A percentile compares a stretch with the other conserved stretches of the same genome.
Evolutionary conservation across 2,888 invertebrate species (phyloP).

Genomic region (Protodeltote pygarga): DNA sequence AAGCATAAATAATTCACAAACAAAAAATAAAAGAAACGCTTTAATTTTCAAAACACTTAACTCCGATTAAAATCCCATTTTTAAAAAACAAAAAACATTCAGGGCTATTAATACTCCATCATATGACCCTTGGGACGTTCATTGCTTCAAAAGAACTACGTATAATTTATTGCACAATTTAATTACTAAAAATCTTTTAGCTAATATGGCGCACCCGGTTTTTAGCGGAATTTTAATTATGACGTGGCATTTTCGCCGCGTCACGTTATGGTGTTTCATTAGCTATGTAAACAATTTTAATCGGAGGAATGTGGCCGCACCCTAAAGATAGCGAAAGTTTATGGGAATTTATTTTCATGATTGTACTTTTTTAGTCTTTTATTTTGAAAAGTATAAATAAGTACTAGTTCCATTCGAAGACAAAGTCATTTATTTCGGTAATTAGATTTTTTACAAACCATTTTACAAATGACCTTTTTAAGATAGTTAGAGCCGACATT

Average conservation of each 20-base stretch:
- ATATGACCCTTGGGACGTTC: constrained; percentile 29
- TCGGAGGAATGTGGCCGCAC: constrained; percentile 69
- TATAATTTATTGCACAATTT: constrained; percentile 59
- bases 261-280: constrained; percentile 77
- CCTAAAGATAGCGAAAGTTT: constrained; percentile 50
- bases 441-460: no score
- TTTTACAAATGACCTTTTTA: no score
- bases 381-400: not conserved
- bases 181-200: constrained; percentile 72
- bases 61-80: constrained; percentile 21
- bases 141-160: constrained; percentile 47
- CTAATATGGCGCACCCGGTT: constrained; percentile 58
- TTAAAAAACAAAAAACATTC: constrained; percentile 3
- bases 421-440: no score
- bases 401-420: not conserved
- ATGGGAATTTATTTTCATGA: constrained; percentile 44
- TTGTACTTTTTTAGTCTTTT: constrained; percentile 30
- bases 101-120: constrained; percentile 21
- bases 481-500: no score
- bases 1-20: no score
- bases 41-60: not conserved
- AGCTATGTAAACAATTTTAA: constrained; percentile 80
- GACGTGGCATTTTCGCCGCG: constrained; percentile 61
- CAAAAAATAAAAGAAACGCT: no score
- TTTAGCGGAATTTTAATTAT: constrained; percentile 69